Evolutionary conservation across 2,113 vertebrate species (phyloP).

Genomic region (Clupea harengus): DNA sequence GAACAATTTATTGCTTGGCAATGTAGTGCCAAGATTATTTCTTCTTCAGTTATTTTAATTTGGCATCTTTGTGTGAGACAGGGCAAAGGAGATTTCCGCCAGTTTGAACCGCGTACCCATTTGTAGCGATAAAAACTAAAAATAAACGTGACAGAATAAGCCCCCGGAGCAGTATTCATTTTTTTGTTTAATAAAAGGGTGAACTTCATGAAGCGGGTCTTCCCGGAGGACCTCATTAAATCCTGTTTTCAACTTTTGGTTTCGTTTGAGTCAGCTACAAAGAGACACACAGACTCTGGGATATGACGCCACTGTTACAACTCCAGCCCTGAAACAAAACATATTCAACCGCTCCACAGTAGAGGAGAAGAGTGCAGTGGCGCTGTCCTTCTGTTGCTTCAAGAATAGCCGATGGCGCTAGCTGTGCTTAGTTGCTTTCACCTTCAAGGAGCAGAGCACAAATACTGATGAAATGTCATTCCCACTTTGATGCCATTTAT

Average conservation of each 20-base stretch:
- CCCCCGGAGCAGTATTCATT: not conserved
- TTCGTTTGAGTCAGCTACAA: not conserved
- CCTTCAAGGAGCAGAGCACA: too few species aligned
- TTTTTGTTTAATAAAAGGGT: not conserved
- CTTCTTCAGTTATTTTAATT: not conserved
- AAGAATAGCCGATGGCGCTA: not conserved
- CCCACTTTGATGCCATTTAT: not conserved
- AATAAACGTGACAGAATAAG: not conserved
- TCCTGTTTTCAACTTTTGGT: not conserved
- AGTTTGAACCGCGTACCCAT: not conserved
- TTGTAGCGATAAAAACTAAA: not conserved
- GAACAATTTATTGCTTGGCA: not conserved
- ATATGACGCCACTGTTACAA: constrained; percentile 1
- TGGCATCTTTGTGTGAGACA: not conserved
- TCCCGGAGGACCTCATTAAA: constrained; percentile 4
- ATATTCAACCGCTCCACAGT: not conserved
- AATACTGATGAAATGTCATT: not conserved
- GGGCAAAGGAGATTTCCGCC: not conserved
- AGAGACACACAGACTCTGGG: not conserved
- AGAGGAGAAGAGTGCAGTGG: not conserved
- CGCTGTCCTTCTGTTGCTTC: not conserved
- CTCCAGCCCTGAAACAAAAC: not conserved
- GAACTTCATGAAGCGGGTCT: not conserved
- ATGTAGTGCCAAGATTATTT: not conserved
- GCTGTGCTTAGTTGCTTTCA: not conserved